Evolutionary conservation across 2,113 vertebrate species (phyloP).

Genomic region (Peucedramus taeniatus): DNA sequence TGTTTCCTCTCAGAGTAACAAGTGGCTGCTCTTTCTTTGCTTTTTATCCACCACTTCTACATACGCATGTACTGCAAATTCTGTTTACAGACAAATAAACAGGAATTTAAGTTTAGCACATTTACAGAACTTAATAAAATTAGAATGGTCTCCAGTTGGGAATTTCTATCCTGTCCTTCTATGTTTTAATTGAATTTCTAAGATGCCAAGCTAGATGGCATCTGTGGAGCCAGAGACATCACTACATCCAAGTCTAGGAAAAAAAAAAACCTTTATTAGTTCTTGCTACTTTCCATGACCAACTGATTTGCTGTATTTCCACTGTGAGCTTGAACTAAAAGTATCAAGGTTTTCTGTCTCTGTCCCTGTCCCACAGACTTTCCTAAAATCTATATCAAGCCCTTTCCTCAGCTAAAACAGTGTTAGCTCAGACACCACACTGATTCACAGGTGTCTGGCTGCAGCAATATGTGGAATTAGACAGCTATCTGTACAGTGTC

Average conservation of each 20-base stretch:
- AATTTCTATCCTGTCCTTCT: not conserved
- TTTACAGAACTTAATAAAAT: not conserved
- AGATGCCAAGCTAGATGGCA: not conserved
- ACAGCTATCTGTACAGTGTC: not conserved
- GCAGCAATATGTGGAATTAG: not conserved
- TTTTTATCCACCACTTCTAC: not conserved
- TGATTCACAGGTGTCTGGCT: not conserved
- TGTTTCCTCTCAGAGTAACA: not conserved
- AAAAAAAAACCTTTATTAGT: not conserved
- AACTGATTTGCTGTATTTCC: not conserved
- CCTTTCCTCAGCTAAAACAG: not conserved
- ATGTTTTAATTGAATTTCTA: not conserved
- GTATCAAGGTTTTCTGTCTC: not conserved
- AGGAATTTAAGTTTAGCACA: not conserved
- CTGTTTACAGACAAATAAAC: not conserved
- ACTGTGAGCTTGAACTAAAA: not conserved
- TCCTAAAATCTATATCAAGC: not conserved
- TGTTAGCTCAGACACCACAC: not conserved
- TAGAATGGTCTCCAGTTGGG: not conserved
- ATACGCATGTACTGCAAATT: not conserved
- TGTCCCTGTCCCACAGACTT: not conserved
- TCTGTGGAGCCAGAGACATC: not conserved
- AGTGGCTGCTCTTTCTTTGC: not conserved
- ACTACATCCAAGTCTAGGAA: not conserved
- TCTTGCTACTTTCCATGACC: not conserved